A percentile compares a stretch with the other conserved stretches of the same genome.
Evolutionary conservation across 2,113 vertebrate species (phyloP).

Genomic region (Todiramphus chloris): DNA sequence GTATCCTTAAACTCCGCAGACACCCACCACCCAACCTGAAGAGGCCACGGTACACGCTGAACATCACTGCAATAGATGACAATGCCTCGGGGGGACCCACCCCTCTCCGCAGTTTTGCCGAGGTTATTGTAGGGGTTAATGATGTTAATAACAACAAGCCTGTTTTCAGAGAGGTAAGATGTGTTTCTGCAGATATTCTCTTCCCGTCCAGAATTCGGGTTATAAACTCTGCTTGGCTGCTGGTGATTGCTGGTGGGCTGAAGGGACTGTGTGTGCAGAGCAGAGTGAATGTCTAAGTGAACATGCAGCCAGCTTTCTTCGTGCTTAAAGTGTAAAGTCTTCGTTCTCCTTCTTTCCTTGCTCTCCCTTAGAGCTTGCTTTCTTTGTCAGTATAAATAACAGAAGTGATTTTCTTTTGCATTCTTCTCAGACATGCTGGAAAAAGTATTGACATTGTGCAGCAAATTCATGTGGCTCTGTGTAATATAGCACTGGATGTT

Average conservation of each 20-base stretch:
- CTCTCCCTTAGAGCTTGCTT: not conserved
- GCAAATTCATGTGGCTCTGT: not conserved
- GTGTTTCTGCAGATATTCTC: not conserved
- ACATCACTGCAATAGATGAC: constrained; percentile 88
- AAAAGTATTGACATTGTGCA: not conserved
- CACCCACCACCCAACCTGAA: constrained; percentile 79
- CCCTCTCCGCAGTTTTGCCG: constrained; percentile 83
- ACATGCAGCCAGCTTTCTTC: not conserved
- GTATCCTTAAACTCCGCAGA: constrained; percentile 85
- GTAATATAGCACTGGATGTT: not conserved
- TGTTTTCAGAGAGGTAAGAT: constrained; percentile 82
- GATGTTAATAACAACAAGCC: constrained; percentile 92
- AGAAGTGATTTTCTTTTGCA: not conserved
- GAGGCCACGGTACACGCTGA: constrained; percentile 82
- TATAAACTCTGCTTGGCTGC: not conserved
- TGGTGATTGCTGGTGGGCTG: not conserved
- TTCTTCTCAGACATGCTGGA: not conserved
- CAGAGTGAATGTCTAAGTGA: not conserved
- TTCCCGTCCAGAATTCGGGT: not conserved
- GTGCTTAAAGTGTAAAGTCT: not conserved
- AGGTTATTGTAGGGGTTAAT: constrained; percentile 87
- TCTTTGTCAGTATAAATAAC: not conserved
- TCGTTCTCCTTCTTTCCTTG: not conserved
- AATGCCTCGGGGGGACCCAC: constrained; percentile 82
- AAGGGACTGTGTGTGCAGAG: not conserved